These are phyloP conservation scores for Petromus typicus DNA, from an alignment of 2,113 vertebrate species.

Conservation along the genomic window DNA sequence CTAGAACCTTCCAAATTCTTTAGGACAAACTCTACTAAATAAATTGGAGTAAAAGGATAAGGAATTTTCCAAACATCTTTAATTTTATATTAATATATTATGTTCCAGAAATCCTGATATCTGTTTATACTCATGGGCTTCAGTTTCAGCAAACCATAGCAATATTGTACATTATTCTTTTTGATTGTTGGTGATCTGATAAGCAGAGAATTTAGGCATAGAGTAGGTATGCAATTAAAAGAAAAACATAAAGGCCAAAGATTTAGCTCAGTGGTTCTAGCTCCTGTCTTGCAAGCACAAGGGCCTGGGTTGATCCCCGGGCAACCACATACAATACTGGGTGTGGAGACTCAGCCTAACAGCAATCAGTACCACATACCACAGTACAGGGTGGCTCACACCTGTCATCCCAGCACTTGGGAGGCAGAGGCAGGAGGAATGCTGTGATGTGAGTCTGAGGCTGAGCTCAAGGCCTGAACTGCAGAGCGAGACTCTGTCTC, in stretches of 20 bases:
- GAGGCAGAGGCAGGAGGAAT: no score
- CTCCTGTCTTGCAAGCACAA: no score
- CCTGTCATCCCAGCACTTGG: no score
- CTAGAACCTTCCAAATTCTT: background rate
- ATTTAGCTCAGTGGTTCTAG: no score
- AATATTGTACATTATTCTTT: background rate
- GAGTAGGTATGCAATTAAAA: background rate
- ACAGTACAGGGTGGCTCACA: no score
- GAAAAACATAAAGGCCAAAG: background rate
- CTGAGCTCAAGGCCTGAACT: no score
- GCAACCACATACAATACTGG: no score
- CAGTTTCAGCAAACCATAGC: background rate
- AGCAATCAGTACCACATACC: no score
- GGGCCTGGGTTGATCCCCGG: no score
- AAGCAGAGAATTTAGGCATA: conserved; percentile 38
- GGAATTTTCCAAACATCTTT: background rate
- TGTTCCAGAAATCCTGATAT: background rate
- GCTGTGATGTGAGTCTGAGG: no score
- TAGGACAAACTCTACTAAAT: background rate
- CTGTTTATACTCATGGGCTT: background rate
- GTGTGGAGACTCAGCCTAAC: no score
- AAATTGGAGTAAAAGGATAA: background rate
- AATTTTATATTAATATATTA: conserved; percentile 28
- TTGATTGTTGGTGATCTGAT: conserved; percentile 27
- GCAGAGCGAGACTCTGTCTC: no score